Conservation (phyloP, 2,113 vertebrate genomes). For the Diadophis punctatus region DNA sequence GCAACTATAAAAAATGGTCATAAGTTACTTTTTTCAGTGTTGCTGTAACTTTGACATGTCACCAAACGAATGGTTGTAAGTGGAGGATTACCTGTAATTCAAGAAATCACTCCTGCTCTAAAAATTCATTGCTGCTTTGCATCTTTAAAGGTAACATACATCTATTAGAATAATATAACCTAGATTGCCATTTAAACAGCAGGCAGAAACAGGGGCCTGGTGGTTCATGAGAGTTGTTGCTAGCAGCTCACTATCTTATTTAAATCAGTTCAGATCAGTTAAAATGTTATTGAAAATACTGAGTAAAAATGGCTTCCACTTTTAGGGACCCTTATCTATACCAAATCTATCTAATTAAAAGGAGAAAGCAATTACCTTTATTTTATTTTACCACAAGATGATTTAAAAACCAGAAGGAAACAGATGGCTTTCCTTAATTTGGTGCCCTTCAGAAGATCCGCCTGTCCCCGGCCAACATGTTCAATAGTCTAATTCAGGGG, state of each 20-base stretch:
- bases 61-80: neutral
- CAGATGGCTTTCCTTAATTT: neutral
- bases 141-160: neutral
- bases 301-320: neutral
- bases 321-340: neutral
- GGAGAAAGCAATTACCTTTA: neutral
- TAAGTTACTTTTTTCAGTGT: too few species aligned
- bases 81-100: neutral
- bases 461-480: neutral
- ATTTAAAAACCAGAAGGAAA: neutral
- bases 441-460: neutral
- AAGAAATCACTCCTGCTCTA: neutral
- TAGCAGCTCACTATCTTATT: neutral
- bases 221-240: neutral
- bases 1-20: too few species aligned
- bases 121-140: neutral
- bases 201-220: neutral
- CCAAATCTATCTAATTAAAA: neutral
- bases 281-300: neutral
- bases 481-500: neutral
- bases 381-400: neutral
- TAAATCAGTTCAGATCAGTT: neutral
- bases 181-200: neutral
- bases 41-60: too few species aligned
- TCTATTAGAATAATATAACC: neutral